Evolutionary conservation across 2,113 vertebrate genomes (phyloP).

Genomic region (Osmerus mordax): DNA sequence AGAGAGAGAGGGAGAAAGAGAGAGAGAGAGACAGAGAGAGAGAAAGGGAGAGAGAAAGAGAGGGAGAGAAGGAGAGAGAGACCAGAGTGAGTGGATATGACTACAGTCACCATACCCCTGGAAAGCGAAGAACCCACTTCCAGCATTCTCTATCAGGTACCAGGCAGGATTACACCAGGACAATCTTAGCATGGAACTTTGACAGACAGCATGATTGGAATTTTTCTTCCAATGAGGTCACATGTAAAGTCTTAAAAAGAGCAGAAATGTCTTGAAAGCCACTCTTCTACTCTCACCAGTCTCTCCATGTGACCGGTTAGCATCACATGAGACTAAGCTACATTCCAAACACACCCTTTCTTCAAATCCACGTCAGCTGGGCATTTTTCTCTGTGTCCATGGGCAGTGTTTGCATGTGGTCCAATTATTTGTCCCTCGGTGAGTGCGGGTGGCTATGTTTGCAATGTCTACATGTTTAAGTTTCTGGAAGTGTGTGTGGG

Average conservation of each 20-base stretch:
- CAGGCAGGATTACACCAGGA: background rate
- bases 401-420: background rate
- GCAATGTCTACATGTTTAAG: background rate
- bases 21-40: background rate
- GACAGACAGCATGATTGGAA: slow-evolving; percentile 36
- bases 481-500: background rate
- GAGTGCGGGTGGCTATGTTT: too few relatives aligned
- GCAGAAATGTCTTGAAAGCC: slow-evolving; percentile 56
- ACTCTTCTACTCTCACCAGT: slow-evolving; percentile 25
- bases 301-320: slow-evolving; percentile 67
- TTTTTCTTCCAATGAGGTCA: slow-evolving; percentile 50
- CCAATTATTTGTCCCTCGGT: too few relatives aligned
- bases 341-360: slow-evolving; percentile 39
- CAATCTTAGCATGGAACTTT: background rate
- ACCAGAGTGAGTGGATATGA: slow-evolving; percentile 7
- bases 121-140: too few relatives aligned
- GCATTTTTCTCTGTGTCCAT: background rate
- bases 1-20: background rate
- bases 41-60: background rate
- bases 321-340: slow-evolving; percentile 63
- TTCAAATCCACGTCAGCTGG: slow-evolving; percentile 15
- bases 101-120: background rate
- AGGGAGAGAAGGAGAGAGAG: background rate
- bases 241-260: slow-evolving; percentile 66
- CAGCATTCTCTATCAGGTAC: background rate